Percentiles rank a stretch among this genome's conserved stretches.
These are phyloP conservation scores for Heliopora coerulea DNA, from an alignment of 92 coral and sea anemone genomes.

Conservation along the genomic window DNA sequence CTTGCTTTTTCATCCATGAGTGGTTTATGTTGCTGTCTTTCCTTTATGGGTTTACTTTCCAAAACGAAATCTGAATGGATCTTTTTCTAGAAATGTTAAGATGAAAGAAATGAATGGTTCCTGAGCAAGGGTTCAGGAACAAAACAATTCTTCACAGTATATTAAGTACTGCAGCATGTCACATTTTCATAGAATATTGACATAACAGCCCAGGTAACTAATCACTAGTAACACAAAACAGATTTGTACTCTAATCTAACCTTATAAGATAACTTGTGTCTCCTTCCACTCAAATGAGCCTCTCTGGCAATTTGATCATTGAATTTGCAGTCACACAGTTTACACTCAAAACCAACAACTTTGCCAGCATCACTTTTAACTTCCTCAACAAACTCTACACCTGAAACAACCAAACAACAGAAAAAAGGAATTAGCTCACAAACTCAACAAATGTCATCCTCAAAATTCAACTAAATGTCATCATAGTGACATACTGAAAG, in stretches of 20 bases:
- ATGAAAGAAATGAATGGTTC: too few species aligned
- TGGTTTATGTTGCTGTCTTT: slow-evolving; percentile 59
- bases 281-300: slow-evolving; percentile 94
- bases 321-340: slow-evolving; percentile 96
- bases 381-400: slow-evolving; percentile 90
- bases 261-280: slow-evolving; percentile 89
- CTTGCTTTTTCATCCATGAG: slow-evolving; percentile 81
- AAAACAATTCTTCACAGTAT: too few species aligned
- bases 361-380: slow-evolving; percentile 94
- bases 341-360: slow-evolving; percentile 93
- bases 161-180: too few species aligned
- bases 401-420: slow-evolving; percentile 40
- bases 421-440: too few species aligned
- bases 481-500: too few species aligned
- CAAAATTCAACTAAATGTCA: too few species aligned
- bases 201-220: too few species aligned
- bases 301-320: slow-evolving; percentile 96
- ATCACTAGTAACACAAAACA: too few species aligned
- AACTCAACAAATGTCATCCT: too few species aligned
- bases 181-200: too few species aligned
- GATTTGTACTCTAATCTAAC: too few species aligned
- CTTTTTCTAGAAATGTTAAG: slow-evolving; percentile 85
- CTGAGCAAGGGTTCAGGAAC: too few species aligned
- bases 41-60: slow-evolving; percentile 76
- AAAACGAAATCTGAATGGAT: slow-evolving; percentile 93